Base-by-base conservation (phyloP, 2,797 vertebrate genomes). In the Cottoperca gobio region DNA sequence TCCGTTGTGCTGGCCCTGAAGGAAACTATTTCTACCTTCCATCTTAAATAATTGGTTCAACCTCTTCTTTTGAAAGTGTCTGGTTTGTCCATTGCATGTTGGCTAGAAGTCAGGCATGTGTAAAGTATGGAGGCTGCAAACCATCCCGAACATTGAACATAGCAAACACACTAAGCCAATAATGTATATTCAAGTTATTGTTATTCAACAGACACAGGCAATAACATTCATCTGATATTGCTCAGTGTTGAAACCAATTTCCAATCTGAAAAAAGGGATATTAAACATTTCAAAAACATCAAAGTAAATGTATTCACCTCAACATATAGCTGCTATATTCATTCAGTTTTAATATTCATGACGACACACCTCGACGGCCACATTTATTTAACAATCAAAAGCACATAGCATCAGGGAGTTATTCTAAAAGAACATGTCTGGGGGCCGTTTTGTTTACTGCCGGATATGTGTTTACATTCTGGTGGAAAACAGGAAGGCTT, bases 401-500 rank as follows among this genome's bases (percentile, higher is more conserved):
- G n/a, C 19, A 43, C 9, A 26, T 11, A 33, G 12, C 8, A 49
- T 8, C 23, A 55, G 23, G 5, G 17, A 50, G 23, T 35, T 45
- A 43, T 40, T 37, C 2, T 4, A 21, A 43, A 65, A 60, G 42
- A 52, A 49, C 4, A 16, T 39, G n/a, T n/a, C n/a, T n/a, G n/a
- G n/a, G n/a, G 43, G 14, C 24, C 19, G 42, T 33, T 43, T 61
- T 78, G 70, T 83, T 81, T 57, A 72, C 43, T 10, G 28, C 26
- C 33, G 11, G 61, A 76, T 74, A 77, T 62, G 82, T 82, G 60
- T 77, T 82, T 81, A 60, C 33, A 80, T 83, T 84, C 24, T 66
- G 66, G 55, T 64, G 58, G 70, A 73, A 77, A 81, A 79, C 81
- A 86, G 86, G 69, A 88, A 88, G 73, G 33, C 58, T 74, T 76